phyloP scores from a whole-genome alignment of 2,113 vertebrate species.

The Xenotilapia caudafasciata region DNA sequence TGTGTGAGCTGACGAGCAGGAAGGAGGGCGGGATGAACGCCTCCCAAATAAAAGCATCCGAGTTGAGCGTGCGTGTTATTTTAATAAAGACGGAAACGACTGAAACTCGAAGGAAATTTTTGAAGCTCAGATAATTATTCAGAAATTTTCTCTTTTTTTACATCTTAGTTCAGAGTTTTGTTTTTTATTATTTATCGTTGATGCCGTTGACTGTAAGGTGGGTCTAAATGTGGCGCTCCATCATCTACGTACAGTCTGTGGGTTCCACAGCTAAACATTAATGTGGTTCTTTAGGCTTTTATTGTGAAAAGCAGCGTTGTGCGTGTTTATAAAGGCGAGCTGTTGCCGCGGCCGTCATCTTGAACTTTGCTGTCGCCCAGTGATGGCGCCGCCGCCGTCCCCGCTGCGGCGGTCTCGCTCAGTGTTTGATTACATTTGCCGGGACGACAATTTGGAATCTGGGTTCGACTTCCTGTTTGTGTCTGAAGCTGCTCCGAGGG shows the following conservation, averaged over 20 bases:
- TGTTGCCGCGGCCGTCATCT: neutral
- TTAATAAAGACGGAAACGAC: neutral
- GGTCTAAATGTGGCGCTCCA: neutral
- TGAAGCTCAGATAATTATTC: neutral
- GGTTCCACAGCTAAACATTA: neutral
- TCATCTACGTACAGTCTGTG: neutral
- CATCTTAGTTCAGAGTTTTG: neutral
- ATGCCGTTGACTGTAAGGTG: neutral
- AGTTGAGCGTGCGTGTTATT: neutral
- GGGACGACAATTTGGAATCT: neutral
- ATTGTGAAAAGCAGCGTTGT: neutral
- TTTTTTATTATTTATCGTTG: neutral
- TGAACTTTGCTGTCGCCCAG: neutral
- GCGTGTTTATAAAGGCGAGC: neutral
- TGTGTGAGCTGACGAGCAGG: conserved; percentile 17
- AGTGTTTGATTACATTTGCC: neutral
- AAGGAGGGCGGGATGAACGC: neutral
- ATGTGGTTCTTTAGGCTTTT: neutral
- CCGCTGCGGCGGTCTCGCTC: neutral
- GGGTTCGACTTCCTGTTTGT: neutral
- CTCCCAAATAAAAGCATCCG: neutral
- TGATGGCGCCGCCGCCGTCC: neutral
- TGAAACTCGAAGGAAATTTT: neutral
- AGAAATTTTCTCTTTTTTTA: neutral
- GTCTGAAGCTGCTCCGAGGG: fast-evolving